Evolutionary conservation across 2,888 invertebrate genomes (phyloP).

Genomic region (Microplitis manilae): DNA sequence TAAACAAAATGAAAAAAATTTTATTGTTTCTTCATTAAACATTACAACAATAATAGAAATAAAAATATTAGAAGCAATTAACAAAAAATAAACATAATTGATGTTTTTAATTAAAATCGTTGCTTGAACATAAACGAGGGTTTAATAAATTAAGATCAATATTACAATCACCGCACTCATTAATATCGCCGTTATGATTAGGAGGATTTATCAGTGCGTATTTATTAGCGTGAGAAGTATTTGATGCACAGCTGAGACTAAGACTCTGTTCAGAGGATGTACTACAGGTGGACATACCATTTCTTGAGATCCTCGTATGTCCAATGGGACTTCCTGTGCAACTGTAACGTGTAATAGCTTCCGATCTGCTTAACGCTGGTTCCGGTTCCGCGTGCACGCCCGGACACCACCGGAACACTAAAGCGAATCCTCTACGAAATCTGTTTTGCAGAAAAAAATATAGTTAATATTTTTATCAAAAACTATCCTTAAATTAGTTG

Average conservation of each 20-base stretch:
- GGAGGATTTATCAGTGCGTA: slow-evolving; percentile 48
- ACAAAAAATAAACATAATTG: too few relatives aligned
- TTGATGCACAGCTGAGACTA: slow-evolving; percentile 57
- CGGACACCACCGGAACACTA: slow-evolving; percentile 92
- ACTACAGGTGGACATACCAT: slow-evolving; percentile 75
- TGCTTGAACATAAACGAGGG: too few relatives aligned
- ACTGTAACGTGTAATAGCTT: slow-evolving; percentile 84
- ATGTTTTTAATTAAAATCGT: too few relatives aligned
- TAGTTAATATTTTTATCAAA: too few relatives aligned
- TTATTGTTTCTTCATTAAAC: too few relatives aligned
- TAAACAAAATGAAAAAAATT: too few relatives aligned
- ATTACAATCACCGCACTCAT: background rate
- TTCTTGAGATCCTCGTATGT: slow-evolving; percentile 79
- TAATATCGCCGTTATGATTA: background rate
- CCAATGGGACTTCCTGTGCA: slow-evolving; percentile 84
- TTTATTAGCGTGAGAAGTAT: slow-evolving; percentile 56
- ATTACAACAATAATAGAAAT: too few relatives aligned
- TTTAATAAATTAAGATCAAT: background rate
- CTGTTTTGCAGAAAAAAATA: slow-evolving; percentile 71
- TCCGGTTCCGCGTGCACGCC: slow-evolving; percentile 81
- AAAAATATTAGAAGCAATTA: too few relatives aligned
- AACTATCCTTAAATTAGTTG: too few relatives aligned
- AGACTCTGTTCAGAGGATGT: slow-evolving; percentile 58
- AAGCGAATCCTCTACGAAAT: slow-evolving; percentile 93
- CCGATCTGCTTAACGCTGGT: slow-evolving; percentile 78